Evolutionary conservation across 1,140 invertebrate species (phyloP).

Genomic region (Ostrea denselamellosa): DNA sequence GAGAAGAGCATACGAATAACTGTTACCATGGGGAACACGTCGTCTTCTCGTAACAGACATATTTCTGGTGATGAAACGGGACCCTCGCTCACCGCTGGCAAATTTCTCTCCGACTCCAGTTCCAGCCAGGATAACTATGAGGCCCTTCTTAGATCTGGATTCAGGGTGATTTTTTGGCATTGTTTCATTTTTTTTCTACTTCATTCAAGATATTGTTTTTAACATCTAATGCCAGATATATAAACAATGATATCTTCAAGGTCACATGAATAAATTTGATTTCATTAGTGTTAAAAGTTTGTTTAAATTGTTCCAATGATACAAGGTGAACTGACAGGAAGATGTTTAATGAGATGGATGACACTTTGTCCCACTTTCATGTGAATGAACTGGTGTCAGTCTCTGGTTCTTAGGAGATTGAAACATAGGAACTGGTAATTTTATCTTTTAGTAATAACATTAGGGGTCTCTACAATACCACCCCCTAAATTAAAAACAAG

Average conservation of each 20-base stretch:
- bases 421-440: too few relatives aligned
- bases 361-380: too few relatives aligned
- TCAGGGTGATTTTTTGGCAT: conserved; percentile 36
- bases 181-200: background rate
- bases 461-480: too few relatives aligned
- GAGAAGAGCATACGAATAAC: background rate
- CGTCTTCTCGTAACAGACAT: conserved; percentile 68
- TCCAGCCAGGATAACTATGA: conserved; percentile 43
- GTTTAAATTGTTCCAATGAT: background rate
- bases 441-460: too few relatives aligned
- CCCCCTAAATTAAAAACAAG: too few relatives aligned
- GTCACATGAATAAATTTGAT: background rate
- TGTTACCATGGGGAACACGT: conserved; percentile 66
- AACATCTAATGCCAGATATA: background rate
- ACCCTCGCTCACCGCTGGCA: conserved; percentile 68
- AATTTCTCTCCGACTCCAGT: conserved; percentile 42
- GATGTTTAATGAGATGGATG: background rate
- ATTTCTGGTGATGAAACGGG: conserved; percentile 72
- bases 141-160: conserved; percentile 46
- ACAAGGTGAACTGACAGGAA: too few relatives aligned
- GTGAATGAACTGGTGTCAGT: too few relatives aligned
- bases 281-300: background rate
- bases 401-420: too few relatives aligned
- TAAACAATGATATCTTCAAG: conserved; percentile 20
- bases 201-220: background rate